Base-by-base conservation (phyloP, 2,113 vertebrate species). In the Tinamus guttatus region DNA sequence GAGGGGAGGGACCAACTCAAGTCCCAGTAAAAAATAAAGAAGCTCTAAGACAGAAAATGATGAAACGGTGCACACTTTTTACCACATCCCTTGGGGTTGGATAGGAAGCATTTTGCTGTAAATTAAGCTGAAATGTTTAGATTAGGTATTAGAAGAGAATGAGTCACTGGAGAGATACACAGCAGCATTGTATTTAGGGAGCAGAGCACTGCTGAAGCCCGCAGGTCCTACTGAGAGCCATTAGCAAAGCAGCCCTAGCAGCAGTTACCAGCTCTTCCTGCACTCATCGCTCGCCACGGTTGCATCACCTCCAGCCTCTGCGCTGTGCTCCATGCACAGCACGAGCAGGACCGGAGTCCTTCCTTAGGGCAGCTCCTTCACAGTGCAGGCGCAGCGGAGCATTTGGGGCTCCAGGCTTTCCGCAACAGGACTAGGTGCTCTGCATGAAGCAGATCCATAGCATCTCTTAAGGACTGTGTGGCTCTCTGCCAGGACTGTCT, bases 111-210 rank as follows among this genome's bases (percentile, higher is more conserved):
- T 67, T 77, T 85, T 85, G 49, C 73, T 90, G 41, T 67, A 90
- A 88, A 90, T 70, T 43, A 92, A 74, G 27, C 64, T 70, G 88
- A 93, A 93, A 78, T 63, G 73, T 88, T 90, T 94, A 78, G 63
- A 43, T 88, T 77, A 90, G 6, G 36, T 63, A 40, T 51, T 32
- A 81, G 64, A 77, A 92, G 83, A 81, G 63, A 64, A 90, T 54
- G 67, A 83, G 36, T 77, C 76, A 45, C 14, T 83, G 59, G 68
- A 83, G 45, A 36, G 34, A 32, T 1, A 30, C 0, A 67, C 51
- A 81, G 85, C 65, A 95, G 85, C 45, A 67, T 60, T 2, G 27
- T 28, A 9, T 36, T 71, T 80, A 67, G 82, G 76, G 59, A 94
- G 87, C 71, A 70, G 20, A 77, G 82, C 63, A 40, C 0, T 47